Evolutionary conservation across 2,888 invertebrate genomes (phyloP).

Genomic region (Cheilosia vernalis): DNA sequence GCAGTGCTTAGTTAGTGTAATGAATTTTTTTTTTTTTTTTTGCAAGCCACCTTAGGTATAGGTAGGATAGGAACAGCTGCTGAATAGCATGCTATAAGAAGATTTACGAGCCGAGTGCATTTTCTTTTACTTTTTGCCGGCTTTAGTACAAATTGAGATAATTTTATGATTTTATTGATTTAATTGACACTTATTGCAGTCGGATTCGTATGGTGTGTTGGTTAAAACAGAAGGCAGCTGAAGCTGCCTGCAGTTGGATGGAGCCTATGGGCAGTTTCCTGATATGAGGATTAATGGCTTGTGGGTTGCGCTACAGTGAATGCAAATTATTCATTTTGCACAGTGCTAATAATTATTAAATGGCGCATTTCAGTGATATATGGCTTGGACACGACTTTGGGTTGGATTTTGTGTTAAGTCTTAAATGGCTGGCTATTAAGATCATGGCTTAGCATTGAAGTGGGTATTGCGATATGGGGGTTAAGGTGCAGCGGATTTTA

Average conservation of each 20-base stretch:
- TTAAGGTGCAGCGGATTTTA: slow-evolving; percentile 59
- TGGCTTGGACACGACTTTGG: slow-evolving; percentile 64
- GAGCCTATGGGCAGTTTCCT: slow-evolving; percentile 52
- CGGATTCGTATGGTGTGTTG: slow-evolving; percentile 7
- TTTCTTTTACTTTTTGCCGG: slow-evolving; percentile 20
- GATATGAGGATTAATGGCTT: slow-evolving; percentile 70
- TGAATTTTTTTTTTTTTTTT: not conserved
- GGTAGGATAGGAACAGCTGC: slow-evolving; percentile 33
- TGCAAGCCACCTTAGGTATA: not conserved
- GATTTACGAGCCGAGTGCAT: slow-evolving; percentile 60
- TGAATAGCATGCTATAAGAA: slow-evolving; percentile 38
- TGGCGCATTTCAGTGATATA: slow-evolving; percentile 59
- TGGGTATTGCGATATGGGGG: slow-evolving; percentile 46
- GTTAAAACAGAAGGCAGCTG: not conserved
- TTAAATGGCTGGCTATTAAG: slow-evolving; percentile 59
- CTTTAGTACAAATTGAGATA: slow-evolving; percentile 67
- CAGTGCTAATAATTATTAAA: slow-evolving; percentile 43
- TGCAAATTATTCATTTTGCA: slow-evolving; percentile 57
- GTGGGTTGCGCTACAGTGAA: slow-evolving; percentile 43
- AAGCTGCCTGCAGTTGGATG: not conserved
- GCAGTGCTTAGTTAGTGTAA: slow-evolving; percentile 52
- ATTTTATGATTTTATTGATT: slow-evolving; percentile 73
- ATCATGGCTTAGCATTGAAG: slow-evolving; percentile 65
- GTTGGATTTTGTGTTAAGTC: slow-evolving; percentile 13
- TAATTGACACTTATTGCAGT: slow-evolving; percentile 66